A percentile compares a stretch with the other conserved stretches of the same genome.
phyloP scores from a whole-genome alignment of 2,888 invertebrate species.

The Rapana venosa region DNA sequence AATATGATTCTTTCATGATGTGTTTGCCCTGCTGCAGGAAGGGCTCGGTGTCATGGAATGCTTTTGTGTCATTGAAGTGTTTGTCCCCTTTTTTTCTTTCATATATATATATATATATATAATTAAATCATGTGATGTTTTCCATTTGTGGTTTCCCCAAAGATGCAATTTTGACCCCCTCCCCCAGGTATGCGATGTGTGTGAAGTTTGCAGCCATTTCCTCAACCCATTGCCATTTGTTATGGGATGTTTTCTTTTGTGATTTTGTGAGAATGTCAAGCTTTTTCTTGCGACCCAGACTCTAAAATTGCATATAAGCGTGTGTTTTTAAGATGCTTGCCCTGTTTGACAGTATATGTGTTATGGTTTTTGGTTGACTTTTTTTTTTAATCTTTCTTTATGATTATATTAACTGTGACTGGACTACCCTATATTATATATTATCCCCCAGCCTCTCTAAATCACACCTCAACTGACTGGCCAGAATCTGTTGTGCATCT shows the following conservation, averaged over 20 bases:
- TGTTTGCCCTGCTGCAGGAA: constrained; percentile 1
- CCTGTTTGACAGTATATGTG: constrained; percentile 5
- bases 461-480: not conserved
- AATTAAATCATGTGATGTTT: too few relatives aligned
- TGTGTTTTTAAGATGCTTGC: not conserved
- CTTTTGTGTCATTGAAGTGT: not conserved
- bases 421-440: not conserved
- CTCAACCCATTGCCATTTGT: not conserved
- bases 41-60: not conserved
- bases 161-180: not conserved
- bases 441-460: not conserved
- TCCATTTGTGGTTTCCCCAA: not conserved
- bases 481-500: not conserved
- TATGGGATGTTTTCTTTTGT: not conserved
- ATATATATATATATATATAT: too few relatives aligned
- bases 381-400: not conserved
- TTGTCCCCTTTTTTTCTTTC: not conserved
- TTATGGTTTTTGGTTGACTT: not conserved
- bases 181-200: not conserved
- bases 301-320: not conserved
- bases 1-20: not conserved
- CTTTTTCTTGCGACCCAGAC: not conserved
- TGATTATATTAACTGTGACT: not conserved
- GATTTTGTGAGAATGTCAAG: not conserved
- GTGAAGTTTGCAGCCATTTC: not conserved